Conservation (phyloP, 2,888 invertebrate species). For the Xylophagus ater region DNA sequence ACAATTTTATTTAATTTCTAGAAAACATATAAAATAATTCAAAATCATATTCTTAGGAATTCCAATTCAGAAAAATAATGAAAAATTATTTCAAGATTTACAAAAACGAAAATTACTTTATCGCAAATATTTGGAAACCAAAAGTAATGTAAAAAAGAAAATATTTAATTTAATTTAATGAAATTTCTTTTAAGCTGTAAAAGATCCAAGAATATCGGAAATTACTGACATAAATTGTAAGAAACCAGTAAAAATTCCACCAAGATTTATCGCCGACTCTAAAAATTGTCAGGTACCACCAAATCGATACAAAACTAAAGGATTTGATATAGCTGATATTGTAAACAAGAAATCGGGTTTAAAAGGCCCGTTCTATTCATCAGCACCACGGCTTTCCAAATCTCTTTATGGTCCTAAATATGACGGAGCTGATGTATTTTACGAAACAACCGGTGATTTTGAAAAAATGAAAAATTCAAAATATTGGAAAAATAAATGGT, state of each 20-base stretch:
- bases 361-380: conserved; percentile 8
- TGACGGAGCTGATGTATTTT: not conserved
- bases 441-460: no score
- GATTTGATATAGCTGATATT: conserved; percentile 5
- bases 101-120: not conserved
- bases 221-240: not conserved
- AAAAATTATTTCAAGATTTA: not conserved
- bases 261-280: not conserved
- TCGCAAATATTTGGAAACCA: not conserved
- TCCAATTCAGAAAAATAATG: not conserved
- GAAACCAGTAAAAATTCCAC: not conserved
- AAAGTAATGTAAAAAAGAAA: not conserved
- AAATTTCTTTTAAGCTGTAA: not conserved
- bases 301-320: conserved; percentile 12
- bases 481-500: no score
- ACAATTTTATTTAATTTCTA: not conserved
- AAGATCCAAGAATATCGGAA: no score
- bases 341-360: conserved; percentile 5
- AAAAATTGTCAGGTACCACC: conserved; percentile 10
- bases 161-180: not conserved
- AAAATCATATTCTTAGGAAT: not conserved
- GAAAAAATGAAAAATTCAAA: no score
- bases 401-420: conserved; percentile 6
- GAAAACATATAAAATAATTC: not conserved
- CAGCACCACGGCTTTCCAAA: conserved; percentile 1